These are phyloP conservation scores for Hydrocynus forskahlii DNA, from an alignment of 2,797 vertebrate genomes.

Conservation along the genomic window DNA sequence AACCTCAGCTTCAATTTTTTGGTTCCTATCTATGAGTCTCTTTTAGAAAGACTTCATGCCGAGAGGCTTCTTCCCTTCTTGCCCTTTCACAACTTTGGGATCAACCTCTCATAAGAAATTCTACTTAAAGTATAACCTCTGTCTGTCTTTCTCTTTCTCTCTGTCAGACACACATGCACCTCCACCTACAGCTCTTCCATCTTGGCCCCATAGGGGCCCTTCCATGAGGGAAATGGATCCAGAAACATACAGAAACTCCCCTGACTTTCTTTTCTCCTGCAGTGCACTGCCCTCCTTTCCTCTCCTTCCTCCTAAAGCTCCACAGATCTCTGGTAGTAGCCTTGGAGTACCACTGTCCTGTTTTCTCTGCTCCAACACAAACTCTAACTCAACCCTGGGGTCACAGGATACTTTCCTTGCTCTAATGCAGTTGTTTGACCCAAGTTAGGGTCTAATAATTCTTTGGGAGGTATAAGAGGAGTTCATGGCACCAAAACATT, in stretches of 20 bases:
- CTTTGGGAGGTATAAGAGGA: too few relatives aligned
- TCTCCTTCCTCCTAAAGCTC: neutral
- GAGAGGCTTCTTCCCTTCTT: neutral
- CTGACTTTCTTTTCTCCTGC: neutral
- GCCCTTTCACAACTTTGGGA: neutral
- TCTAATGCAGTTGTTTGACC: too few relatives aligned
- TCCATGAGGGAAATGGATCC: neutral
- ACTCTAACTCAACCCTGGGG: neutral
- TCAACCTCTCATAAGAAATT: constrained; percentile 25
- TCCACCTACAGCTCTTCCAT: neutral
- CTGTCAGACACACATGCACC: neutral
- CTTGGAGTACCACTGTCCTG: neutral
- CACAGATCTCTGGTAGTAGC: neutral
- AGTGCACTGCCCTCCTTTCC: neutral
- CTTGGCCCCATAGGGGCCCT: neutral
- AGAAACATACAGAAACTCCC: neutral
- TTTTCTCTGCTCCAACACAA: neutral
- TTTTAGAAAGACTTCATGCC: constrained; percentile 11
- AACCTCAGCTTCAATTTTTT: neutral
- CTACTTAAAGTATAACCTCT: constrained; percentile 15
- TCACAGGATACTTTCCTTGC: neutral
- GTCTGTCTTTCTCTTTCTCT: neutral
- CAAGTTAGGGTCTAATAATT: too few relatives aligned
- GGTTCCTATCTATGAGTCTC: constrained; percentile 6
- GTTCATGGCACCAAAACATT: too few relatives aligned